phyloP scores from a whole-genome alignment of 2,888 invertebrate species.

The Epistrophe eligans region DNA sequence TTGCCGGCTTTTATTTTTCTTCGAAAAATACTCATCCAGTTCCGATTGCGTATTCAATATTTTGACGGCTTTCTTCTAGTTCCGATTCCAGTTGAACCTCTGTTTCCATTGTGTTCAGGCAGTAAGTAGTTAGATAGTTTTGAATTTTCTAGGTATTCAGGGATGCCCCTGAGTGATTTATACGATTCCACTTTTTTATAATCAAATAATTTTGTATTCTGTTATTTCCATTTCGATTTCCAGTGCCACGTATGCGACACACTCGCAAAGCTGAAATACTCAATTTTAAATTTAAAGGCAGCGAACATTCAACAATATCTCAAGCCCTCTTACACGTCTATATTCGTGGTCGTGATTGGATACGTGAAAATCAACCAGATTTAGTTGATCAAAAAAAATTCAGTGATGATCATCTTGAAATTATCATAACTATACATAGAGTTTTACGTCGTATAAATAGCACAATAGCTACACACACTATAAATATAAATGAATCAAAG shows the following conservation, averaged over 20 bases:
- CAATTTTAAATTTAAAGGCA: slow-evolving; percentile 80
- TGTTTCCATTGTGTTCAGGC: too few relatives aligned
- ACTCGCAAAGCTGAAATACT: slow-evolving; percentile 81
- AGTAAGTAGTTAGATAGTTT: too few relatives aligned
- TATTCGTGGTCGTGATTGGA: slow-evolving; percentile 82
- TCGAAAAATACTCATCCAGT: too few relatives aligned
- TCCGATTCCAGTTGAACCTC: too few relatives aligned
- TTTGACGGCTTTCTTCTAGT: too few relatives aligned
- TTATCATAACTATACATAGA: slow-evolving; percentile 80
- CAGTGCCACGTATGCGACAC: slow-evolving; percentile 81
- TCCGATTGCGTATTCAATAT: too few relatives aligned
- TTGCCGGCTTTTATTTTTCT: too few relatives aligned
- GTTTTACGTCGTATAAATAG: slow-evolving; percentile 78
- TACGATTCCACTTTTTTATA: background rate
- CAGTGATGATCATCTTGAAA: slow-evolving; percentile 77
- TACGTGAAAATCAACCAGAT: slow-evolving; percentile 79
- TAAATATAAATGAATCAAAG: slow-evolving; percentile 80
- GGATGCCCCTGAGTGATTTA: background rate
- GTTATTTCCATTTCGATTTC: too few relatives aligned
- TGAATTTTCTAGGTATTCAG: too few relatives aligned
- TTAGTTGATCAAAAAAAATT: slow-evolving; percentile 66
- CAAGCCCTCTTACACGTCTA: slow-evolving; percentile 81
- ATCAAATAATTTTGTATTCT: background rate
- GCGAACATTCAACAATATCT: slow-evolving; percentile 79
- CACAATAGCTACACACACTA: slow-evolving; percentile 79